phyloP scores from a whole-genome alignment of 30 jellyfish, hydroid and myxozoan genomes.

The Haliclystus octoradiatus region DNA sequence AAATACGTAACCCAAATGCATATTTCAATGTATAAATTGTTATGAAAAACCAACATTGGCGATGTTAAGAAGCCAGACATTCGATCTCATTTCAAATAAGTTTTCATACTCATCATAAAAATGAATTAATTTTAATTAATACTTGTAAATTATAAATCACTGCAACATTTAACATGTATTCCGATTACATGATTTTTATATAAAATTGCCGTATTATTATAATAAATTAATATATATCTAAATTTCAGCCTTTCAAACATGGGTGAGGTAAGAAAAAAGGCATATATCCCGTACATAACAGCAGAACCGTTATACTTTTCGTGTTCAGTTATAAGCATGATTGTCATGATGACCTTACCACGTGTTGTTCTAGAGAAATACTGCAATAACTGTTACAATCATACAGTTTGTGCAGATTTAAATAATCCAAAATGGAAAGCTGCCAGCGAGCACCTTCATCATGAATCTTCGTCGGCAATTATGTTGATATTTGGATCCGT shows the following conservation, averaged over 20 bases:
- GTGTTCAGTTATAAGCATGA: not conserved
- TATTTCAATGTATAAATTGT: no score
- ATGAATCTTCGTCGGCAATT: conserved; percentile 6
- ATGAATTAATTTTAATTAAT: no score
- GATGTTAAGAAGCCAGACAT: no score
- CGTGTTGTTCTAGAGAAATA: not conserved
- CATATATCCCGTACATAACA: not conserved
- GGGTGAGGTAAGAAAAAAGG: not conserved
- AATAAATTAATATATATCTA: not conserved
- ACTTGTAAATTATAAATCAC: no score
- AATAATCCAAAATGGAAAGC: not conserved
- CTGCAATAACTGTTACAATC: conserved; percentile 4
- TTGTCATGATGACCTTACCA: not conserved
- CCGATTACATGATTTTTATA: no score
- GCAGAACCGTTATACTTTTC: conserved; percentile 11
- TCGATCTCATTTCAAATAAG: no score
- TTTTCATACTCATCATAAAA: no score
- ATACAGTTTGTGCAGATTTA: conserved; percentile 7
- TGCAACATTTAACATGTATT: no score
- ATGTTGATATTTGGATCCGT: not conserved
- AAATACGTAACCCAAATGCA: no score
- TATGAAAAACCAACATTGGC: no score
- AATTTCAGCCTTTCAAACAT: not conserved
- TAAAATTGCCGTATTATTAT: no score
- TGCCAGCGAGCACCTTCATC: not conserved